Conservation (phyloP, 2,888 invertebrate genomes). For the Chromoteleia sp. region DNA sequence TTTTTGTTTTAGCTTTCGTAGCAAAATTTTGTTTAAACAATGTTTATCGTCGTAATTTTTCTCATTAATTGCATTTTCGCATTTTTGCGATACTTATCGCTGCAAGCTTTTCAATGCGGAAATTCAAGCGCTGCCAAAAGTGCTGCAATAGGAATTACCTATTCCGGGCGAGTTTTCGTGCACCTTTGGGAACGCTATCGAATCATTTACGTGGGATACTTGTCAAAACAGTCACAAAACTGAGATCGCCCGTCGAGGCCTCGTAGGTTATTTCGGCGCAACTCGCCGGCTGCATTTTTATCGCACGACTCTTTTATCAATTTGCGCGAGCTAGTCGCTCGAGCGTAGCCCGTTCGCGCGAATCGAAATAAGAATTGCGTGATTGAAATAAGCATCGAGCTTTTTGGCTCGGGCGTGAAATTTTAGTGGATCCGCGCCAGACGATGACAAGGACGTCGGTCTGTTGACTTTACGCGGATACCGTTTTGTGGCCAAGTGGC, state of each 20-base stretch:
- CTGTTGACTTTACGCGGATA: slow-evolving; percentile 52
- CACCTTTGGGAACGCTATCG: slow-evolving; percentile 12
- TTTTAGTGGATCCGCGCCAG: slow-evolving; percentile 45
- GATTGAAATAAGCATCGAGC: slow-evolving; percentile 53
- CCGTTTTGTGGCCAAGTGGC: slow-evolving; percentile 7
- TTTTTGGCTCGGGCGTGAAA: slow-evolving; percentile 45
- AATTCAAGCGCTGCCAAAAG: slow-evolving; percentile 29
- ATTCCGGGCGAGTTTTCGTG: slow-evolving; percentile 37
- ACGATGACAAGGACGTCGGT: slow-evolving; percentile 38
- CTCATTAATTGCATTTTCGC: too few relatives aligned
- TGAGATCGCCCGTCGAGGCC: slow-evolving; percentile 25
- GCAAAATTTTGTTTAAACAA: too few relatives aligned
- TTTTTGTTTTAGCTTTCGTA: too few relatives aligned
- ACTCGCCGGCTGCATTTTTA: slow-evolving; percentile 48
- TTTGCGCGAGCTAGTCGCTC: slow-evolving; percentile 41
- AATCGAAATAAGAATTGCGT: slow-evolving; percentile 45
- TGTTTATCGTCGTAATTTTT: too few relatives aligned
- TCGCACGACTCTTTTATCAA: slow-evolving; percentile 46
- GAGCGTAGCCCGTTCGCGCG: slow-evolving; percentile 33
- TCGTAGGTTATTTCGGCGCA: slow-evolving; percentile 31
- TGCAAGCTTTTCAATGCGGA: slow-evolving; percentile 5
- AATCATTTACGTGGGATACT: slow-evolving; percentile 38
- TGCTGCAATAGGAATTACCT: slow-evolving; percentile 10
- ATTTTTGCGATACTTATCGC: background rate
- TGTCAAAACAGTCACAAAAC: slow-evolving; percentile 52